Evolutionary conservation across 2,888 invertebrate genomes (phyloP), one percentile per base, ranked within the genome.

Genomic region (Eupithecia exiguata): DNA sequence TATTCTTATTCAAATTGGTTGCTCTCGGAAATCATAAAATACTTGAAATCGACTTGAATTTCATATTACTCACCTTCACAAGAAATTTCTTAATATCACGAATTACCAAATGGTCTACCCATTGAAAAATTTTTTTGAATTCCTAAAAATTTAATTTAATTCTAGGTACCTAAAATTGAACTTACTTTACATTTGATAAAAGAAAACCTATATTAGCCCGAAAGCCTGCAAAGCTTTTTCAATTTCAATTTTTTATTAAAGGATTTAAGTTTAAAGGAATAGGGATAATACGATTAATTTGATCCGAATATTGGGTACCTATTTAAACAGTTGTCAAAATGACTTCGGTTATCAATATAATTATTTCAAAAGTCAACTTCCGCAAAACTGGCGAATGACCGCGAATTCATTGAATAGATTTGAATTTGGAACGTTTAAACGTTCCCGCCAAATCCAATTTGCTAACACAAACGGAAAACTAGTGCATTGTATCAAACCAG

Each of bases 401-500:
- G 40, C 40, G 14, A 67, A 46, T 46, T 68, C 68, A 68, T 35
- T 16, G 35, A 68, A 49, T 46, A 21, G 21, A 67, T 68, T 68
- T 68, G 69, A 66, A 66, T 66, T 43, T 66, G 66, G 66, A 66
- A 66, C 66, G 66, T 40, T 66, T 43, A 63, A 49, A 65, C 21
- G 18, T 69, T 46, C 63, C 62, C 61, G 69, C 69, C 66, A 62
- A 72, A 72, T 66, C 69, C 68, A 71, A 72, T 75, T 67, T 69
- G 71, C 67, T 38, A 40, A 40, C 75, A 68, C 70, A 68, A 70
- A 72, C 67, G 63, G 63, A 68, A 72, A 69, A 74, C 71, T 76
- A 40, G 74, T 58, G 74, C 65, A 77, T 77, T 72, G 72, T 72
- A 53, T 53, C 49, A 70, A 68, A 68, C 68, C 49, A 70, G 78